Conservation (phyloP, 2,888 invertebrate species). For the Cheilosia grossa region DNA sequence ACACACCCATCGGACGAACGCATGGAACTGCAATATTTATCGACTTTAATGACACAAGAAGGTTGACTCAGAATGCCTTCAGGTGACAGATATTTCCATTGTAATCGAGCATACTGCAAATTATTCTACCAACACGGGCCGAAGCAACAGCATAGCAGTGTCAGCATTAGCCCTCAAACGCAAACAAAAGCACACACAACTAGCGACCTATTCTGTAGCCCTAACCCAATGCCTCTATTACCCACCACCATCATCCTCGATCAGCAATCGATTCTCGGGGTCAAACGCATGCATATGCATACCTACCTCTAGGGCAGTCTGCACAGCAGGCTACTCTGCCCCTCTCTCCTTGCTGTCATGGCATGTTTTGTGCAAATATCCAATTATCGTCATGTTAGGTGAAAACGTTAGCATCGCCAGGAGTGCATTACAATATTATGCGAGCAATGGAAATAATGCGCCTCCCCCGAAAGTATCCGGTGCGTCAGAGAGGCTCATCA, state of each 20-base stretch:
- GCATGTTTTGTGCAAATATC: conserved; percentile 61
- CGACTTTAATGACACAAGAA: conserved; percentile 13
- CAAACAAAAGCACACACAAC: conserved; percentile 35
- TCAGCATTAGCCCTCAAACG: conserved; percentile 29
- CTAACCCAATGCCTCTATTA: conserved; percentile 46
- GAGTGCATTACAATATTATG: conserved; percentile 69
- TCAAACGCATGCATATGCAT: background rate
- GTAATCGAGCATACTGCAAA: conserved; percentile 34
- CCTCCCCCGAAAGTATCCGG: background rate
- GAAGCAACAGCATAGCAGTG: conserved; percentile 5
- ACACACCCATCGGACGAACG: background rate
- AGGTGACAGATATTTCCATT: conserved; percentile 18
- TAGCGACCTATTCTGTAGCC: conserved; percentile 53
- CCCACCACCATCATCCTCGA: conserved; percentile 32
- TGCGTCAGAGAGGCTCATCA: background rate
- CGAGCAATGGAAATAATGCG: conserved; percentile 46
- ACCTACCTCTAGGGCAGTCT: too few species aligned
- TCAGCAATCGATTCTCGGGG: conserved; percentile 19
- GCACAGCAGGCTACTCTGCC: background rate
- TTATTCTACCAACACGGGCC: conserved; percentile 11
- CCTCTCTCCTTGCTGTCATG: background rate
- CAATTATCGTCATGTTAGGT: conserved; percentile 66
- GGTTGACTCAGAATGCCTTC: conserved; percentile 5
- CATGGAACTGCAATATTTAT: conserved; percentile 23
- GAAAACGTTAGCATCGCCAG: conserved; percentile 45